phyloP scores from a whole-genome alignment of 1,140 invertebrate species.

The Euura lappo region DNA sequence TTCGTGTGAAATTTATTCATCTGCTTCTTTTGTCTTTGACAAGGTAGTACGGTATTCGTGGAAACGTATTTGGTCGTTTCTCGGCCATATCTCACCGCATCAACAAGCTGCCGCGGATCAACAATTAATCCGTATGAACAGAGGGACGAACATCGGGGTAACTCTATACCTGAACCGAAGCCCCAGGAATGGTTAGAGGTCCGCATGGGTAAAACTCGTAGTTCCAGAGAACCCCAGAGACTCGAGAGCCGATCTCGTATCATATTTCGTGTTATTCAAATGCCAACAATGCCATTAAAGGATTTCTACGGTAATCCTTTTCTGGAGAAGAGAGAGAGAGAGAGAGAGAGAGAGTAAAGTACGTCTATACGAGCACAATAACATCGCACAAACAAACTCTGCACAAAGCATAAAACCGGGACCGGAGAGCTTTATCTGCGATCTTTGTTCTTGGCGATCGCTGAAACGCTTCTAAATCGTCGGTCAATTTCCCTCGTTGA shows the following conservation, averaged over 20 bases:
- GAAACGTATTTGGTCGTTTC: slow-evolving; percentile 16
- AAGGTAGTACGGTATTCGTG: slow-evolving; percentile 12
- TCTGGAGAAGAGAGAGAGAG: slow-evolving; percentile 30
- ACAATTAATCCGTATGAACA: slow-evolving; percentile 46
- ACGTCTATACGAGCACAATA: background rate
- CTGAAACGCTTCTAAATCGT: background rate
- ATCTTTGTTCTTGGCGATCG: slow-evolving; percentile 45
- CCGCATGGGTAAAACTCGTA: no score
- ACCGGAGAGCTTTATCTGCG: slow-evolving; percentile 30
- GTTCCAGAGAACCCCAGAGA: background rate
- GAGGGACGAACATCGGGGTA: slow-evolving; percentile 28
- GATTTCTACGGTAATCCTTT: slow-evolving; percentile 55
- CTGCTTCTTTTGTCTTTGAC: background rate
- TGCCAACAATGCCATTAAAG: slow-evolving; percentile 61
- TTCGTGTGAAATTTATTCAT: no score
- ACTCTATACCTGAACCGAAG: slow-evolving; percentile 28
- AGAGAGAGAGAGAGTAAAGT: slow-evolving; percentile 28
- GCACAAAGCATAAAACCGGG: slow-evolving; percentile 23
- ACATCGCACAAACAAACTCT: slow-evolving; percentile 30
- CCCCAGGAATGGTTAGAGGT: background rate
- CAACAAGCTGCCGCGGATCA: slow-evolving; percentile 32
- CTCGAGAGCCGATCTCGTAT: slow-evolving; percentile 49
- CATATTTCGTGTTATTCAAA: slow-evolving; percentile 62
- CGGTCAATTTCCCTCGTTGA: background rate
- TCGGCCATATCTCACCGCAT: slow-evolving; percentile 20